Evolutionary conservation across 2,888 invertebrate genomes (phyloP).

Genomic region (Hyposoter didymator): DNA sequence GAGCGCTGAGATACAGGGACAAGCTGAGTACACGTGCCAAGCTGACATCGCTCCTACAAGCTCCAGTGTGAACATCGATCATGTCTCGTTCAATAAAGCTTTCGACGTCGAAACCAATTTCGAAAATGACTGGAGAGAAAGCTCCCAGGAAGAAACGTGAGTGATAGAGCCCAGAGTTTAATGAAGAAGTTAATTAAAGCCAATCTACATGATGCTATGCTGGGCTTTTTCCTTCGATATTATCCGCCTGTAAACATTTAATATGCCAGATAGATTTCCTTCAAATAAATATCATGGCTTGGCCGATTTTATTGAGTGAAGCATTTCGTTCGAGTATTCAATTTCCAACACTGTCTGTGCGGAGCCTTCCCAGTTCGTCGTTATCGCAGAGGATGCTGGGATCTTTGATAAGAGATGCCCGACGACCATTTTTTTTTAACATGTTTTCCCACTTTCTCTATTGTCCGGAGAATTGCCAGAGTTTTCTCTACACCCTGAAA

Average conservation of each 20-base stretch:
- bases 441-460: conserved; percentile 10
- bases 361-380: conserved; percentile 7
- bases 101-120: conserved; percentile 60
- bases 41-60: conserved; percentile 25
- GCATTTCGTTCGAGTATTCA: conserved; percentile 10
- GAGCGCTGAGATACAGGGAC: conserved; percentile 19
- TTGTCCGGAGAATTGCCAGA: background rate
- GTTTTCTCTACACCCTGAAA: conserved; percentile 32
- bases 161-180: conserved; percentile 32
- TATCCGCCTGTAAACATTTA: conserved; percentile 3
- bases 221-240: conserved; percentile 15
- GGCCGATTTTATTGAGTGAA: conserved; percentile 24
- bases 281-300: conserved; percentile 12
- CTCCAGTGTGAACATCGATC: conserved; percentile 56
- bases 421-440: background rate
- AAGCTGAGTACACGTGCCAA: conserved; percentile 26
- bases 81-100: conserved; percentile 59
- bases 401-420: conserved; percentile 27
- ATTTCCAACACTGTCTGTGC: conserved; percentile 11
- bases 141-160: conserved; percentile 21
- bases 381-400: background rate
- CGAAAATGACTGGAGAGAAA: conserved; percentile 53
- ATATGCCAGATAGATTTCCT: conserved; percentile 11
- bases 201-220: conserved; percentile 23
- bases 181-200: conserved; percentile 64